phyloP scores from a whole-genome alignment of 2,797 vertebrate species.

The Catamblyrhynchus diadema region DNA sequence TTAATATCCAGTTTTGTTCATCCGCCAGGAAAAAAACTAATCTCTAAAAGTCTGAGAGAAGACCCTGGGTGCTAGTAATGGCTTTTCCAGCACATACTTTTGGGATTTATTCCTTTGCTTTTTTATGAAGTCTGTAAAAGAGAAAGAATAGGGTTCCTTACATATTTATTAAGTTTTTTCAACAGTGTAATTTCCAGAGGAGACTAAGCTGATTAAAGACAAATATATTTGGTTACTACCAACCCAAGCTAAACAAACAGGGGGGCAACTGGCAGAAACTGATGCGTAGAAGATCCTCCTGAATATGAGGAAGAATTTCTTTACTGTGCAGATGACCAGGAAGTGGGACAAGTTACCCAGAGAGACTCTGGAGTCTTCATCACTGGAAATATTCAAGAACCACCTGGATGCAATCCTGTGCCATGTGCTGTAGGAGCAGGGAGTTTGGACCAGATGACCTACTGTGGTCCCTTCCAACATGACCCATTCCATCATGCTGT shows the following conservation, averaged over 20 bases:
- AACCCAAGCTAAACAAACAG: background rate
- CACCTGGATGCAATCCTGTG: background rate
- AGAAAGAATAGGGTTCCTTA: background rate
- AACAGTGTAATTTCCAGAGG: background rate
- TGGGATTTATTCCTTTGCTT: background rate
- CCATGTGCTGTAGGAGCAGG: background rate
- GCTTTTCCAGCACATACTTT: background rate
- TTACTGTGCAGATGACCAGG: background rate
- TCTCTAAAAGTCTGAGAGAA: background rate
- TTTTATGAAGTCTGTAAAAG: background rate
- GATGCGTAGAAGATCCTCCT: background rate
- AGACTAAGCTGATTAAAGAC: background rate
- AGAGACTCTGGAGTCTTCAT: background rate
- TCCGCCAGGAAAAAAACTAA: background rate
- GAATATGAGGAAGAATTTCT: background rate
- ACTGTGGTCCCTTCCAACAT: background rate
- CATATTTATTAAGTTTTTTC: background rate
- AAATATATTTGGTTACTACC: background rate
- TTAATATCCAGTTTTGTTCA: conserved; percentile 10
- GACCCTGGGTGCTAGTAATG: background rate
- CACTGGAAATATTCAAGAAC: background rate
- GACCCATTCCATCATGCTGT: background rate
- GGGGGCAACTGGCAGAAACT: background rate
- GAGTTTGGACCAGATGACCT: background rate
- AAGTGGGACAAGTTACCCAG: background rate